Percentiles rank a stretch among this genome's conserved stretches.
Evolutionary conservation across 30 jellyfish, hydroid and myxozoan species (phyloP).

Genomic region (Mastigias papua): DNA sequence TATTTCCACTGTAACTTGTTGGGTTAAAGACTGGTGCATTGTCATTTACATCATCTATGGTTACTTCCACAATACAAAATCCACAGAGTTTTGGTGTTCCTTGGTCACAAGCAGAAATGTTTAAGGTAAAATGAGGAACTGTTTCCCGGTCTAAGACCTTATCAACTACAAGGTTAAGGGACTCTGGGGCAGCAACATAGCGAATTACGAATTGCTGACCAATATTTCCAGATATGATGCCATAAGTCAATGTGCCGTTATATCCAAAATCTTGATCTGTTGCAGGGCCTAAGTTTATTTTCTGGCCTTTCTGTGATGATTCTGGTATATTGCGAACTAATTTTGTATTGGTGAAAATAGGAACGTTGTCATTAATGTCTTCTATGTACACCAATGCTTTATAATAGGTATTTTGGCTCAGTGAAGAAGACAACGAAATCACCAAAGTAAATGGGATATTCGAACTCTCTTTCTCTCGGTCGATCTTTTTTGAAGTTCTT

Average conservation of each 20-base stretch:
- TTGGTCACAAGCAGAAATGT: slow-evolving; percentile 85
- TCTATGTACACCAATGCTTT: slow-evolving; percentile 31
- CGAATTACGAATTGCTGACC: slow-evolving; percentile 36
- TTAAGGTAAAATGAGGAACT: slow-evolving; percentile 29
- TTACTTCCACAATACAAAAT: slow-evolving; percentile 43
- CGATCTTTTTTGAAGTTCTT: slow-evolving; percentile 16
- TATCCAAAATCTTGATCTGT: slow-evolving; percentile 76
- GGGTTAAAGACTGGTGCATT: slow-evolving; percentile 87
- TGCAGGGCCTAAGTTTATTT: slow-evolving; percentile 60
- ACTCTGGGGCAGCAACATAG: slow-evolving; percentile 5
- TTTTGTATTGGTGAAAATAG: slow-evolving; percentile 43
- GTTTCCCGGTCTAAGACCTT: slow-evolving; percentile 79
- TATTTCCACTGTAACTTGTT: slow-evolving; percentile 66
- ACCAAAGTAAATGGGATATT: neutral
- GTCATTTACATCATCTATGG: slow-evolving; percentile 87
- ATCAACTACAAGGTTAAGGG: slow-evolving; percentile 60
- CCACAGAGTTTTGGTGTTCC: slow-evolving; percentile 84
- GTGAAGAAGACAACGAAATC: neutral
- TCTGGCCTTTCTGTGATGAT: slow-evolving; percentile 48
- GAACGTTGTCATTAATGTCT: slow-evolving; percentile 84
- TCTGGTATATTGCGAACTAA: slow-evolving; percentile 37
- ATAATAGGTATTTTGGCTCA: neutral
- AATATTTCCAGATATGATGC: slow-evolving; percentile 71
- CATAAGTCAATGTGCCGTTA: slow-evolving; percentile 60
- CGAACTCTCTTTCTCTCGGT: slow-evolving; percentile 15